Conservation (phyloP, 2,113 vertebrate species). For the Poeciliopsis prolifica region DNA sequence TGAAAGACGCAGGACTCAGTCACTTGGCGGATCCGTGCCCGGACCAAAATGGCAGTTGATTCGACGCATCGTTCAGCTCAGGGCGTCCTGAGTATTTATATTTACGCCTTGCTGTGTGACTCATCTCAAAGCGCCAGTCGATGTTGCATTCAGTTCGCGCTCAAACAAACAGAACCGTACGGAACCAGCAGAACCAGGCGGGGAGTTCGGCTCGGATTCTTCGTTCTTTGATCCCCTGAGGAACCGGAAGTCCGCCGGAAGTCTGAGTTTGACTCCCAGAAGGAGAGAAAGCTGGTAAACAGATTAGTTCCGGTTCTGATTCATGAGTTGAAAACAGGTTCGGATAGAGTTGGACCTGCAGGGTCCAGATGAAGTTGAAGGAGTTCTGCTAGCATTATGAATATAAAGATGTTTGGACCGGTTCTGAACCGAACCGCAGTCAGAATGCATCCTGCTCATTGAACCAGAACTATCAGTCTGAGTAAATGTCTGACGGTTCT, state of each 20-base stretch:
- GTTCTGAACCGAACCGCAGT: neutral
- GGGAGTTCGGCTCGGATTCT: neutral
- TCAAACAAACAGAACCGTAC: neutral
- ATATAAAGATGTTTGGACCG: too few species aligned
- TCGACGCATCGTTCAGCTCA: neutral
- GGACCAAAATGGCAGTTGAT: neutral
- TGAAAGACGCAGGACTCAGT: too few species aligned
- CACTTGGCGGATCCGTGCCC: too few species aligned
- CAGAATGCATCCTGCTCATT: neutral
- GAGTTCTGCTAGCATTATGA: too few species aligned
- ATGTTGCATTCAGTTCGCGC: neutral
- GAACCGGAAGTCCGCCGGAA: neutral
- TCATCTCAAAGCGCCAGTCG: neutral
- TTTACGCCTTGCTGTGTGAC: neutral
- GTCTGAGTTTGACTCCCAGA: neutral
- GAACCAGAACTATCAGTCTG: neutral
- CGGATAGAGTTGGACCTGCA: neutral
- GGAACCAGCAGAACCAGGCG: too few species aligned
- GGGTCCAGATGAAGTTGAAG: too few species aligned
- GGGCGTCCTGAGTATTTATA: neutral
- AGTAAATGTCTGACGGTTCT: neutral
- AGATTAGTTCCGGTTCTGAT: neutral
- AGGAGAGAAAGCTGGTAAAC: slow-evolving; percentile 10
- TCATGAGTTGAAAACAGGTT: neutral
- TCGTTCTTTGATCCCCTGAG: neutral